phyloP scores from a whole-genome alignment of 92 coral and sea anemone genomes.

The Parazoanthus darwini region DNA sequence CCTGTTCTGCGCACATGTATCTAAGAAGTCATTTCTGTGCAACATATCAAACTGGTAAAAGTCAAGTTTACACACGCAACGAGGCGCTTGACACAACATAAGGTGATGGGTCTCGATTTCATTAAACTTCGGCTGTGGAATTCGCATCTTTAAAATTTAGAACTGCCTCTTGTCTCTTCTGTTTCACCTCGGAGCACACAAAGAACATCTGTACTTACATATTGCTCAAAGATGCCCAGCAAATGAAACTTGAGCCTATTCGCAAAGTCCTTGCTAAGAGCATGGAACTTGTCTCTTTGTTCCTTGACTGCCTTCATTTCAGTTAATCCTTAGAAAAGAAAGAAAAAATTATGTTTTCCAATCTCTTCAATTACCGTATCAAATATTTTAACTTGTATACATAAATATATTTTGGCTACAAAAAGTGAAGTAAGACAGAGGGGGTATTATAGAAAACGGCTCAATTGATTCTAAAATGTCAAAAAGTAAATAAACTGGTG shows the following conservation, averaged over 20 bases:
- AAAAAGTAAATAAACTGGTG: no score
- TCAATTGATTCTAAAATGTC: no score
- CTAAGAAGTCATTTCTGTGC: not conserved
- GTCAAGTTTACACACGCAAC: not conserved
- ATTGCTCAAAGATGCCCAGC: slow-evolving; percentile 74
- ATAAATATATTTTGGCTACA: no score
- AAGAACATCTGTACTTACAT: slow-evolving; percentile 55
- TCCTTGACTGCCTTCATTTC: slow-evolving; percentile 90
- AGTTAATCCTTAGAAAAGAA: slow-evolving; percentile 63
- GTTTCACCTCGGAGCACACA: no score
- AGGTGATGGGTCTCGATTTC: no score
- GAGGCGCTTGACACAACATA: not conserved
- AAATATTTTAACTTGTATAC: not conserved
- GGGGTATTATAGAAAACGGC: no score
- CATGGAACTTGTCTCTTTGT: slow-evolving; percentile 81
- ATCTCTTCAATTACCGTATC: no score
- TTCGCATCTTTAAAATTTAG: not conserved
- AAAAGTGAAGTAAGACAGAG: no score
- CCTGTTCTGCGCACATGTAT: not conserved
- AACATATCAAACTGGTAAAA: not conserved
- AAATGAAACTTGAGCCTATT: slow-evolving; percentile 73
- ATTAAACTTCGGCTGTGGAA: not conserved
- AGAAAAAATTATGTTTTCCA: not conserved
- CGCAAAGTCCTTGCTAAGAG: slow-evolving; percentile 80
- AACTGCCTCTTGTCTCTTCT: not conserved